Evolutionary conservation across 2,888 invertebrate species (phyloP), one percentile per base, ranked within the genome.

Genomic region (Palloptera scutellata): DNA sequence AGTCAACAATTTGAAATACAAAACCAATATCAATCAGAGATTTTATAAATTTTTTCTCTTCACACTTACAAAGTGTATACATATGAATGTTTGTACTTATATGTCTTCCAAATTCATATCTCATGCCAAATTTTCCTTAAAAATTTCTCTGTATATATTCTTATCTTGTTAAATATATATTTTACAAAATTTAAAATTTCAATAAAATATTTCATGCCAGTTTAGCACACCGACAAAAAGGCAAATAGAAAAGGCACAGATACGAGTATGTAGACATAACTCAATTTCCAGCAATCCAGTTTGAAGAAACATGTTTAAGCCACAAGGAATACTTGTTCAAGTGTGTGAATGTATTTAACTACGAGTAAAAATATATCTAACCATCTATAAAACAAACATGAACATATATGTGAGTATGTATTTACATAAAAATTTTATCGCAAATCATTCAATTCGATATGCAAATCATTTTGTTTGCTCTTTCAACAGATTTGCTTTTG

Each of bases 371-470:
- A 48, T 48, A 48, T 13, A 48, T 30, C 30, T 30, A 30, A 30
- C 30, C 48, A 48, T 13, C 48, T n/a, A 5, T n/a, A 15, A 13
- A 48, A 48, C 12, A 48, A 5, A 15, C 12, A 6, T 10, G 11
- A 6, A 11, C 48, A 15, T 15, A 48, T 15, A 48, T 10, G 8
- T 48, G 1, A 10, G 48, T 11, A n/a, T 13, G 5, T 15, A n/a
- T 6, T 12, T 15, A 48, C 12, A 5, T 48, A 13, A 48, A 15
- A 10, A 30, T 30, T 4, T 30, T 30, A 30, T 30, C 30, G 30
- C 48, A 48, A 48, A 48, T 48, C 48, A 15, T 48, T 48, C 48
- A 48, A 48, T 48, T 48, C 48, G 11, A 48, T 48, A 48, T 48
- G 48, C 48, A 48, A 48, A 48, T 48, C 48, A 48, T 48, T 48